Evolutionary conservation across 2,113 vertebrate species (phyloP).

Genomic region (Urocolius indicus): DNA sequence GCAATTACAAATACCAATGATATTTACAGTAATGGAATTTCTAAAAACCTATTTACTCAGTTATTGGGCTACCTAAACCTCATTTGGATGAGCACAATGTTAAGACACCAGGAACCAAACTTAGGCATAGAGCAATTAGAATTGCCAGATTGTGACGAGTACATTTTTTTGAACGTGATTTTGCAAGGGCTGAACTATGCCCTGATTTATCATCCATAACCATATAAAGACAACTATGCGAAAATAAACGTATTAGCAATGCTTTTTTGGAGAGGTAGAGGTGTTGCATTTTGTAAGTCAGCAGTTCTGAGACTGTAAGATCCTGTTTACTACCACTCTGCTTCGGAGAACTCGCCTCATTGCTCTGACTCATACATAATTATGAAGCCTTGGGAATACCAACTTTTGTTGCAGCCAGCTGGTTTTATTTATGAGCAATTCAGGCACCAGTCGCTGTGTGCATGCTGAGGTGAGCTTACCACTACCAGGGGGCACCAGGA

Average conservation of each 20-base stretch:
- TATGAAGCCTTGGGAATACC: background rate
- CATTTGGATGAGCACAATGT: background rate
- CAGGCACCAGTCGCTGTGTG: background rate
- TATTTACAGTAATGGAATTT: background rate
- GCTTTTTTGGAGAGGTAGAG: background rate
- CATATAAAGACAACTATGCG: background rate
- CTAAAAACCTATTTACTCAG: background rate
- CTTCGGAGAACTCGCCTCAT: background rate
- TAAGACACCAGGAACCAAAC: background rate
- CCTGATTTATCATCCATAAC: background rate
- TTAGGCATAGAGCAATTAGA: background rate
- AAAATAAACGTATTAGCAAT: background rate
- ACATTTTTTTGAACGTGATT: background rate
- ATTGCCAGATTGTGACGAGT: background rate
- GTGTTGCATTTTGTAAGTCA: background rate
- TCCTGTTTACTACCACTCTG: background rate
- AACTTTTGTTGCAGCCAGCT: background rate
- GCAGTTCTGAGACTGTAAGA: background rate
- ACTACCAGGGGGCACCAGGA: background rate
- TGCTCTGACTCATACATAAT: constrained; percentile 2
- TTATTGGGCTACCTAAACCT: background rate
- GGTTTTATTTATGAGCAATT: background rate
- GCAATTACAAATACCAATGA: background rate
- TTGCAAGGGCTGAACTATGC: background rate
- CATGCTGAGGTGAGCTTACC: background rate